Evolutionary conservation across 1,140 invertebrate genomes (phyloP).

Genomic region (Dufourea novaeangliae): DNA sequence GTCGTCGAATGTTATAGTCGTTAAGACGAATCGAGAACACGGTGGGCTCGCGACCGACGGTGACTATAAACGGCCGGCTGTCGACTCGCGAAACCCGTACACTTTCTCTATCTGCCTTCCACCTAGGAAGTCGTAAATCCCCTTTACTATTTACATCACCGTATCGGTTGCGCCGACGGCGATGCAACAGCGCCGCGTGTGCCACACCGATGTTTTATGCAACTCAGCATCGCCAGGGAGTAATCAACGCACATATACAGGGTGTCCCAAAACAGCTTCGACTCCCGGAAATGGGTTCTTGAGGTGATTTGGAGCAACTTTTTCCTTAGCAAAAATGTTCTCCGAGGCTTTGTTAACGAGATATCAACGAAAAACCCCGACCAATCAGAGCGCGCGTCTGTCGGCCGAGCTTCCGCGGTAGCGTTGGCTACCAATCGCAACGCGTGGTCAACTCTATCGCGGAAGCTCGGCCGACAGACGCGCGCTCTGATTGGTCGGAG

Average conservation of each 20-base stretch:
- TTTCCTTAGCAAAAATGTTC: too few relatives aligned
- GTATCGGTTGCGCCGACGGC: constrained; percentile 1
- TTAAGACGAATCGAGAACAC: constrained; percentile 18
- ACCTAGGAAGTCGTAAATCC: constrained; percentile 66
- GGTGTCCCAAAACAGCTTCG: background rate
- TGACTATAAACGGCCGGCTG: constrained; percentile 52
- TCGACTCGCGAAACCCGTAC: constrained; percentile 28
- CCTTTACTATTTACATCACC: constrained; percentile 45
- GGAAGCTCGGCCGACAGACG: too few relatives aligned
- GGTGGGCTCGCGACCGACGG: constrained; percentile 13
- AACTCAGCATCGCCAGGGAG: too few relatives aligned
- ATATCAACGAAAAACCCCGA: too few relatives aligned
- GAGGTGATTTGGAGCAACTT: too few relatives aligned
- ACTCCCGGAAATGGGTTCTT: too few relatives aligned
- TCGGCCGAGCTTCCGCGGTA: too few relatives aligned
- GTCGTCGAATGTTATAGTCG: constrained; percentile 3
- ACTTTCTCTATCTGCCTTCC: constrained; percentile 62
- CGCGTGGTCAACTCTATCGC: too few relatives aligned
- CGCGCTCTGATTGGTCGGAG: too few relatives aligned
- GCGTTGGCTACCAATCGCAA: too few relatives aligned
- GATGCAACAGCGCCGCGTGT: constrained; percentile 32
- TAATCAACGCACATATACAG: background rate
- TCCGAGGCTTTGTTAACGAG: too few relatives aligned
- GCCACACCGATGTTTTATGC: constrained; percentile 36
- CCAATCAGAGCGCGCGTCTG: too few relatives aligned